A percentile compares a stretch with the other conserved stretches of the same genome.
Conservation (phyloP, 2,888 invertebrate genomes). For the Epinotia brunnichana region DNA sequence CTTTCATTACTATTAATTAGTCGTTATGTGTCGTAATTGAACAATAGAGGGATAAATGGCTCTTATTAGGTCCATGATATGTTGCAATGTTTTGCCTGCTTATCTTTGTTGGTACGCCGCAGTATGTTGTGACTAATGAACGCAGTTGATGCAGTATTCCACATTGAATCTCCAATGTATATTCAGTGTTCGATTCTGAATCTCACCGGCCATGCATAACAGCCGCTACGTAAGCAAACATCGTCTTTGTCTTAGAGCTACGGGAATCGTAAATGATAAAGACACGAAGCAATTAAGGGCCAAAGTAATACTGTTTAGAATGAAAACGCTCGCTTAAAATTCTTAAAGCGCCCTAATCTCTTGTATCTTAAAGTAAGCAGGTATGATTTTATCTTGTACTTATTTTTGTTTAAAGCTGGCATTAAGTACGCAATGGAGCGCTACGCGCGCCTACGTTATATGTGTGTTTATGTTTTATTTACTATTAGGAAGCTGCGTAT, state of each 20-base stretch:
- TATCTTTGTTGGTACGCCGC: slow-evolving; percentile 35
- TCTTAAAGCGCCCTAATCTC: slow-evolving; percentile 43
- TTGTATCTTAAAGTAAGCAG: slow-evolving; percentile 37
- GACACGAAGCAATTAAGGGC: slow-evolving; percentile 26
- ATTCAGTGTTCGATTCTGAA: background rate
- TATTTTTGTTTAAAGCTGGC: slow-evolving; percentile 2
- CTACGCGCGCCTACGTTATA: background rate
- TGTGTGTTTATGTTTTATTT: background rate
- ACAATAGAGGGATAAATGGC: slow-evolving; percentile 34
- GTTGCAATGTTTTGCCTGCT: slow-evolving; percentile 31
- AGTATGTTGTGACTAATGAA: slow-evolving; percentile 1
- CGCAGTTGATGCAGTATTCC: slow-evolving; percentile 28
- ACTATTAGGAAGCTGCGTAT: background rate
- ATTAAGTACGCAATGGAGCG: background rate
- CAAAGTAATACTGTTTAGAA: slow-evolving; percentile 53
- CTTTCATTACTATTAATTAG: slow-evolving; percentile 47
- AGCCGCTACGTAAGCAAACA: slow-evolving; percentile 56
- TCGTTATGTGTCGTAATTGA: slow-evolving; percentile 40
- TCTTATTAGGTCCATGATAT: slow-evolving; percentile 5
- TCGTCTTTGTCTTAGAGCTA: slow-evolving; percentile 64
- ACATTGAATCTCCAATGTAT: slow-evolving; percentile 38
- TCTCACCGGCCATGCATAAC: background rate
- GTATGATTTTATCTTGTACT: slow-evolving; percentile 22
- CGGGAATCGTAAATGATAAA: slow-evolving; percentile 39
- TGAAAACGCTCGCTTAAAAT: slow-evolving; percentile 41